Evolutionary conservation across 2,113 vertebrate genomes (phyloP).

Genomic region (Brachionichthys hirsutus): DNA sequence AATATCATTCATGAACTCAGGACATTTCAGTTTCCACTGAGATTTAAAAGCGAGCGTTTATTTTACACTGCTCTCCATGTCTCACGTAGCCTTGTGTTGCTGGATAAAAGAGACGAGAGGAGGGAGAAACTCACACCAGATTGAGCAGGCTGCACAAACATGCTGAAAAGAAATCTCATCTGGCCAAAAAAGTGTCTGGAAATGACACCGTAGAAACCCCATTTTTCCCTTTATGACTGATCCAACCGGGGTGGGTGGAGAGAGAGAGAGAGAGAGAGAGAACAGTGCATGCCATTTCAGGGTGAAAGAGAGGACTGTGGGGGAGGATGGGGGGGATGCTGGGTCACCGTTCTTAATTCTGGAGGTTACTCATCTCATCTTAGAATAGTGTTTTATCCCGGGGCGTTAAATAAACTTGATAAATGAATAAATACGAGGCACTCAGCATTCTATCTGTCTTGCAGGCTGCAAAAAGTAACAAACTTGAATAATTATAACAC

Average conservation of each 20-base stretch:
- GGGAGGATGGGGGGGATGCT: not conserved
- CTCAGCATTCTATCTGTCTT: slow-evolving; percentile 81
- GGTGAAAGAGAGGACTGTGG: slow-evolving; percentile 12
- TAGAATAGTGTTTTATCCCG: slow-evolving; percentile 30
- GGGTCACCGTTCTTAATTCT: slow-evolving; percentile 27
- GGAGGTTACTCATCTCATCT: slow-evolving; percentile 38
- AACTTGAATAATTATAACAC: slow-evolving; percentile 78
- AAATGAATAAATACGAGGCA: slow-evolving; percentile 76
- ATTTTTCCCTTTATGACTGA: slow-evolving; percentile 45
- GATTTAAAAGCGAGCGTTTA: slow-evolving; percentile 79
- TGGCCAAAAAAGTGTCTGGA: slow-evolving; percentile 67
- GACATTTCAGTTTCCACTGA: slow-evolving; percentile 72
- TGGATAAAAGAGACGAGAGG: slow-evolving; percentile 71
- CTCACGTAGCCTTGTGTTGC: slow-evolving; percentile 73
- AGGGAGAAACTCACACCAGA: slow-evolving; percentile 75
- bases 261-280: slow-evolving; percentile 50
- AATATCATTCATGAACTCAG: slow-evolving; percentile 77
- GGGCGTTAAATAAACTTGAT: slow-evolving; percentile 43
- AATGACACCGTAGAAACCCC: slow-evolving; percentile 64
- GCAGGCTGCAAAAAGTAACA: slow-evolving; percentile 79
- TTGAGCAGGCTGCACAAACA: slow-evolving; percentile 83
- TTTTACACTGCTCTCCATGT: slow-evolving; percentile 75
- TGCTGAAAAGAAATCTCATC: slow-evolving; percentile 79
- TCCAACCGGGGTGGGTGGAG: slow-evolving; percentile 38
- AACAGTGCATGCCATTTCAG: slow-evolving; percentile 78